phyloP scores from a whole-genome alignment of 2,888 invertebrate species.

The Chloroclysta siterata region DNA sequence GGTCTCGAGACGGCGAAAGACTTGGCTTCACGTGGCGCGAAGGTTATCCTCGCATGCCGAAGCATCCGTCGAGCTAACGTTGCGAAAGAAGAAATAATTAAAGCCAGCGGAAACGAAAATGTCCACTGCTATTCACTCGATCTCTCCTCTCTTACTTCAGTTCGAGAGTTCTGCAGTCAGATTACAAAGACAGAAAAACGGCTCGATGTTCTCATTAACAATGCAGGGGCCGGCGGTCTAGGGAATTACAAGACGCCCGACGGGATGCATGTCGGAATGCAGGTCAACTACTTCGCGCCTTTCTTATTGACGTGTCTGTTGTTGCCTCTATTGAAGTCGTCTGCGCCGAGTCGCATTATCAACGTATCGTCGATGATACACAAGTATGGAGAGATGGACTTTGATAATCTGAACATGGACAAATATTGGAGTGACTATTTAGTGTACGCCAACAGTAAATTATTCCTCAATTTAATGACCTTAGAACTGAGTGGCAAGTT shows the following conservation, averaged over 20 bases:
- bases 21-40: slow-evolving; percentile 78
- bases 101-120: slow-evolving; percentile 66
- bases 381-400: slow-evolving; percentile 73
- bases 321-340: slow-evolving; percentile 79
- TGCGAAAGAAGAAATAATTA: slow-evolving; percentile 71
- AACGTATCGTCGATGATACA: slow-evolving; percentile 87
- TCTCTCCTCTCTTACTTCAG: slow-evolving; percentile 74
- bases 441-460: slow-evolving; percentile 83
- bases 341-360: slow-evolving; percentile 86
- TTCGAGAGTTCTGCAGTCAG: slow-evolving; percentile 84
- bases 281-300: slow-evolving; percentile 89
- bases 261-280: slow-evolving; percentile 88
- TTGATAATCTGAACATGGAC: slow-evolving; percentile 79
- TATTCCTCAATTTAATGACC: slow-evolving; percentile 87
- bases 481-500: slow-evolving; percentile 85
- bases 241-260: slow-evolving; percentile 85
- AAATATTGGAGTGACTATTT: slow-evolving; percentile 80
- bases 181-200: slow-evolving; percentile 77
- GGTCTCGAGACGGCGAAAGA: slow-evolving; percentile 83
- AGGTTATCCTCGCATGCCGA: slow-evolving; percentile 81
- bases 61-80: slow-evolving; percentile 65
- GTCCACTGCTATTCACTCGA: slow-evolving; percentile 71
- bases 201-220: slow-evolving; percentile 85
- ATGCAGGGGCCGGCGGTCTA: slow-evolving; percentile 82
- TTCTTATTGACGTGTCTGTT: slow-evolving; percentile 89